Percentiles rank a stretch among this genome's conserved stretches.
phyloP scores from a whole-genome alignment of 2,797 vertebrate genomes.

The Sternarchorhynchus goeldii region DNA sequence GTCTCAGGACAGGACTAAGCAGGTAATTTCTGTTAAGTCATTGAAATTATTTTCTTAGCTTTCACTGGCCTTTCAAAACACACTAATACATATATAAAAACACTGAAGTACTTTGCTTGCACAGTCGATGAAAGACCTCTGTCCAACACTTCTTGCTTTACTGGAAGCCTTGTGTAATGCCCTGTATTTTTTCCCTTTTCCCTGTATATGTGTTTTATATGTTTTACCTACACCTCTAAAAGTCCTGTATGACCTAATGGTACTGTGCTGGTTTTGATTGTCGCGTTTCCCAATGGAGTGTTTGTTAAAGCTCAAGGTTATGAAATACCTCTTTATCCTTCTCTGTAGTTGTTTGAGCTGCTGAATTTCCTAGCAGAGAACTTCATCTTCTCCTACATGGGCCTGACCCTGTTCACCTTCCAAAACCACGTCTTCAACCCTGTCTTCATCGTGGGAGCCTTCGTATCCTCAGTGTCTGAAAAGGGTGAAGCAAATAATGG shows the following conservation, averaged over 20 bases:
- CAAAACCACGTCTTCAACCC: conserved; percentile 94
- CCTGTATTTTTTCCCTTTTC: too few relatives aligned
- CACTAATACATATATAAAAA: too few relatives aligned
- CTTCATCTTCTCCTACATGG: conserved; percentile 99
- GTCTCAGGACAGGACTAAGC: conserved; percentile 93
- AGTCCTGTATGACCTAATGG: background rate
- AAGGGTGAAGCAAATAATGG: background rate
- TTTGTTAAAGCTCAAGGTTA: conserved; percentile 9
- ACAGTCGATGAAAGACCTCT: too few relatives aligned
- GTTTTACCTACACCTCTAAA: background rate
- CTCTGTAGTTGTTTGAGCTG: conserved; percentile 91
- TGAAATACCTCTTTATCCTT: conserved; percentile 1
- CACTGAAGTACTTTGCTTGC: too few relatives aligned
- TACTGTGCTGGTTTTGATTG: too few relatives aligned
- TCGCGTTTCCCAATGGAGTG: background rate
- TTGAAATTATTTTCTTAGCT: too few relatives aligned
- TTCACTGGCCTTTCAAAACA: too few relatives aligned
- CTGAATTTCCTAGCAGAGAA: conserved; percentile 99
- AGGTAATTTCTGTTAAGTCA: conserved; percentile 75
- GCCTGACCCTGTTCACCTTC: conserved; percentile 94
- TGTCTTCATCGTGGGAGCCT: conserved; percentile 91
- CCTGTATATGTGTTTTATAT: too few relatives aligned
- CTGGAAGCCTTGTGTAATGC: background rate
- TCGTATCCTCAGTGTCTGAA: conserved; percentile 86
- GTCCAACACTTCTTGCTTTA: background rate